Evolutionary conservation across 2,797 vertebrate species (phyloP).

Genomic region (Linurgus olivaceus): DNA sequence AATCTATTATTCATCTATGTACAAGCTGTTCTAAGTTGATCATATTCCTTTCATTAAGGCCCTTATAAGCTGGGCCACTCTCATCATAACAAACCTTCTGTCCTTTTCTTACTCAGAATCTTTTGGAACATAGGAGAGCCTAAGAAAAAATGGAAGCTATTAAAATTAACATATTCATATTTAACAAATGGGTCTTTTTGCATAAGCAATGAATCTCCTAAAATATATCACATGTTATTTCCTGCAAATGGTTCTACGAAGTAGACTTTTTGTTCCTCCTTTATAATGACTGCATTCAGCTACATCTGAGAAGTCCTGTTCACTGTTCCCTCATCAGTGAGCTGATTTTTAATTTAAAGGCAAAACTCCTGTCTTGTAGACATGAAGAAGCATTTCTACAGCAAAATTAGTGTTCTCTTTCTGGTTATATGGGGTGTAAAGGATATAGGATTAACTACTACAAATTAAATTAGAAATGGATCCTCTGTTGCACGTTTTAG

Average conservation of each 20-base stretch:
- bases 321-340: not conserved
- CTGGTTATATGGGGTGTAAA: not conserved
- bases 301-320: not conserved
- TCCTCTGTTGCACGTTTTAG: not conserved
- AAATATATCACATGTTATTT: not conserved
- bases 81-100: not conserved
- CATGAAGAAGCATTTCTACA: not conserved
- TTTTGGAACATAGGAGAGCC: not conserved
- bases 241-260: not conserved
- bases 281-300: not conserved
- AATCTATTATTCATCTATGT: not conserved
- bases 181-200: not conserved
- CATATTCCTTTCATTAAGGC: not conserved
- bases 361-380: not conserved
- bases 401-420: not conserved
- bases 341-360: not conserved
- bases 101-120: not conserved
- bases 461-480: not conserved
- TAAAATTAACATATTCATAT: not conserved
- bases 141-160: not conserved
- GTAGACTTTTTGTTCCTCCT: not conserved
- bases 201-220: not conserved
- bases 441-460: not conserved
- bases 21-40: not conserved
- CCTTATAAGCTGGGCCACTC: not conserved